Percentiles rank a stretch among this genome's conserved stretches.
Conservation (phyloP, 2,113 vertebrate genomes). For the Crotalus horridus region DNA sequence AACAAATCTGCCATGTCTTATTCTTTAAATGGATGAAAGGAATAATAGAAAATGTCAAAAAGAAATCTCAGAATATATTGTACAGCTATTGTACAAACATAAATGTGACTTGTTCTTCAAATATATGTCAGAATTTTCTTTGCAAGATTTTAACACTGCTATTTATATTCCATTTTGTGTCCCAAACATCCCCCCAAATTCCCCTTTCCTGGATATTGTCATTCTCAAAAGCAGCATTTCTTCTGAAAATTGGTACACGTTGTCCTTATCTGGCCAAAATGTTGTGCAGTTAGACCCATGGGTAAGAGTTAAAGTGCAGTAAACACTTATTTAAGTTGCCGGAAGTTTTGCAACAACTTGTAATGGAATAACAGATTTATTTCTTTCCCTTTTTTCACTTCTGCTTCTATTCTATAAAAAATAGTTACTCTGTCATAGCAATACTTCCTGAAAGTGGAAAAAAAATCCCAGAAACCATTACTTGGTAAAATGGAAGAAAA, state of each 20-base stretch:
- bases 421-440: background rate
- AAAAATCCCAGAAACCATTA: fast-evolving
- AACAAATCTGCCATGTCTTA: background rate
- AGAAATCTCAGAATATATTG: slow-evolving; percentile 8
- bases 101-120: slow-evolving; percentile 1
- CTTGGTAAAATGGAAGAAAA: background rate
- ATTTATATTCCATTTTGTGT: slow-evolving; percentile 7
- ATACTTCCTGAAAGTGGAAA: background rate
- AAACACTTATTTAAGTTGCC: background rate
- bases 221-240: background rate
- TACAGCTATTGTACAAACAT: background rate
- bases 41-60: background rate
- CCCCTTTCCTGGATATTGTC: background rate
- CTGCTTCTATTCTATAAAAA: background rate
- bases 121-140: background rate
- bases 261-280: background rate
- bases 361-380: background rate
- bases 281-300: background rate
- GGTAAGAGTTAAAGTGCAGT: background rate
- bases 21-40: slow-evolving; percentile 20
- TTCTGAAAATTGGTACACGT: background rate
- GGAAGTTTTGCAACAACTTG: background rate
- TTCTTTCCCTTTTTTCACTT: background rate
- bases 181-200: background rate
- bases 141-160: background rate